Evolutionary conservation across 2,888 invertebrate genomes (phyloP), one percentile per base, ranked within the genome.

Genomic region (Ectemnius continuus): DNA sequence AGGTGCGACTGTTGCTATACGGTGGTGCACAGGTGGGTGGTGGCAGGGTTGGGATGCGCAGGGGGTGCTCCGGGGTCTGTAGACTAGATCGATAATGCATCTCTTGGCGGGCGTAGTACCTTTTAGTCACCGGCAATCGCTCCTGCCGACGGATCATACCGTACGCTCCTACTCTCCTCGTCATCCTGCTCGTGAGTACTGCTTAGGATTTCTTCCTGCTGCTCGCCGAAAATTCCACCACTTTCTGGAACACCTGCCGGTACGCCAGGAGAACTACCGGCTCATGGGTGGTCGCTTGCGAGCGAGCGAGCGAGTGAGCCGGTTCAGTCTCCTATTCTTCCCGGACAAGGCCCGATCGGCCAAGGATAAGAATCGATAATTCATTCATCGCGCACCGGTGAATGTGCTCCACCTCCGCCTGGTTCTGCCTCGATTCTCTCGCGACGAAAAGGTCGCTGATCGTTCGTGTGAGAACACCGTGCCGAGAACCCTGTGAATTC

Each of bases 61-160:
- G 83, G 83, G 84, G 84, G 83, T 83, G 83, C 83, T 77, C 76
- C 78, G 78, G 84, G 85, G 78, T 74, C 81, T 85, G 84, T 83
- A 83, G 88, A 87, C 88, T 86, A 87, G 88, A 88, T 88, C 88
- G 88, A 88, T 88, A 88, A 86, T 88, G 87, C 88, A 88, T 88
- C 87, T 88, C 87, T 83, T 84, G 85, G 79, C 85, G 84, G 82
- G 84, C 84, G 87, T 86, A 83, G 83, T 82, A 80, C 81, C 84
- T 83, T 81, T 84, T 81, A 86, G 86, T 85, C 82, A 79, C 76
- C 78, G 81, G 76, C 79, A 80, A 85, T 85, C 81, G 81, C 82
- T 85, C 85, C 70, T 78, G 76, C 80, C 76, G 66, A 57, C 63
- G 65, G 67, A 67, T 73, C 73, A 6, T 36, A 11, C 8, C 8